Conservation (phyloP, 2,888 invertebrate genomes). For the Epistrophella euchroma region DNA sequence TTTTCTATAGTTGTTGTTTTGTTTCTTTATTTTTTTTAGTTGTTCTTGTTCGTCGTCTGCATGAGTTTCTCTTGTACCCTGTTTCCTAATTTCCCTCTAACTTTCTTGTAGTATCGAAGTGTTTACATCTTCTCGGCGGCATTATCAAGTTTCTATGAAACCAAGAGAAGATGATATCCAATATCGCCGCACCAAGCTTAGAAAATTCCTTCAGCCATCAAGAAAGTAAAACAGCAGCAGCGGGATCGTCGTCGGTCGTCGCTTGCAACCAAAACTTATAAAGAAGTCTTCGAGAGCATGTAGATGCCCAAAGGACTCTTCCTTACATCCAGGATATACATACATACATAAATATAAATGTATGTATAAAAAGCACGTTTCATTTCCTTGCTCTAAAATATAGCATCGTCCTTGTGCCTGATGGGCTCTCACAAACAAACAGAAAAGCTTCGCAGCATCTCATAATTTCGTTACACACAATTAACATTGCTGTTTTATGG, state of each 20-base stretch:
- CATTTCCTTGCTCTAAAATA: conserved; percentile 23
- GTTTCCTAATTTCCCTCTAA: background rate
- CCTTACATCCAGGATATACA: background rate
- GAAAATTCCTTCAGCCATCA: conserved; percentile 50
- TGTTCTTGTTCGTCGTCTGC: background rate
- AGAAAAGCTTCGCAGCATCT: conserved; percentile 69
- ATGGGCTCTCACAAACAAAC: conserved; percentile 29
- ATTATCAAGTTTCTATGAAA: conserved; percentile 72
- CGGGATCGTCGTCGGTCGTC: conserved; percentile 32
- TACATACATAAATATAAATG: background rate
- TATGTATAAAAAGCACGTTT: conserved; percentile 2
- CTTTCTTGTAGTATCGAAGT: conserved; percentile 13
- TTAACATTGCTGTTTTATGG: conserved; percentile 78
- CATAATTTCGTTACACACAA: conserved; percentile 82
- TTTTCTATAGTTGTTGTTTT: conserved; percentile 39
- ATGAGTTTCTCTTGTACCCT: conserved; percentile 26
- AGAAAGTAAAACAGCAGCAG: conserved; percentile 49
- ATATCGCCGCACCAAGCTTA: conserved; percentile 66
- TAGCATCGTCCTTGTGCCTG: conserved; percentile 29
- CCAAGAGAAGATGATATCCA: conserved; percentile 69
- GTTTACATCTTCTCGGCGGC: conserved; percentile 37
- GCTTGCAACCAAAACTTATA: conserved; percentile 45
- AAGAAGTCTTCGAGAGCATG: conserved; percentile 40
- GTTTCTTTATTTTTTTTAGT: background rate
- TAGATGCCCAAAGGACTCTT: background rate